A percentile compares a stretch with the other conserved stretches of the same genome.
phyloP scores from a whole-genome alignment of 2,888 invertebrate species.

The Noctua fimbriata region DNA sequence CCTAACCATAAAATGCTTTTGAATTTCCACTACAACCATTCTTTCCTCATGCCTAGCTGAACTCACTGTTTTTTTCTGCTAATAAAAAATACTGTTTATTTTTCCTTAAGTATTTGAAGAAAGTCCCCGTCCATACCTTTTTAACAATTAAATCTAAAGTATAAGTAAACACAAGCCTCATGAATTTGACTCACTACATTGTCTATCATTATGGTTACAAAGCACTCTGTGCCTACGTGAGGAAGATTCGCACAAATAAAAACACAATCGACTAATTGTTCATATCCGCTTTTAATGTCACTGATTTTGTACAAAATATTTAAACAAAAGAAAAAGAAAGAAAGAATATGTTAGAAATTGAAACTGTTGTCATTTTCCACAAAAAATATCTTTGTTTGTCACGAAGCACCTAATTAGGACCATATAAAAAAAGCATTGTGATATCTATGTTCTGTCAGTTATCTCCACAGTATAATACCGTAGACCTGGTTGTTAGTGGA shows the following conservation, averaged over 20 bases:
- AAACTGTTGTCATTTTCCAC: background rate
- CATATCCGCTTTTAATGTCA: background rate
- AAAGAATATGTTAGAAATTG: background rate
- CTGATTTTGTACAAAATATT: background rate
- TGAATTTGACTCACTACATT: background rate
- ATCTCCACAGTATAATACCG: background rate
- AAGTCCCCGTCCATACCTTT: background rate
- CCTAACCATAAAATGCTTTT: background rate
- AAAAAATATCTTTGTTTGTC: background rate
- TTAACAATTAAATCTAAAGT: background rate
- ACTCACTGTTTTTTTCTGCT: background rate
- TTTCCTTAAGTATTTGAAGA: background rate
- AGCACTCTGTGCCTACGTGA: background rate
- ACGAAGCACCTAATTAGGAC: background rate
- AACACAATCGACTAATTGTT: slow-evolving; percentile 6
- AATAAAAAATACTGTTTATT: background rate
- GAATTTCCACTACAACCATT: background rate
- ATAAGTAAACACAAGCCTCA: slow-evolving; percentile 1
- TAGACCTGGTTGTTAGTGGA: no score
- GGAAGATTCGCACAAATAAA: slow-evolving; percentile 13
- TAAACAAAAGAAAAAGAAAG: no score
- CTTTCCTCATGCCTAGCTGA: background rate
- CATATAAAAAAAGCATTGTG: no score
- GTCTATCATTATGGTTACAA: background rate
- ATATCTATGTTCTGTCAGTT: background rate